phyloP scores from a whole-genome alignment of 2,888 invertebrate species.

The Cheilosia pagana region DNA sequence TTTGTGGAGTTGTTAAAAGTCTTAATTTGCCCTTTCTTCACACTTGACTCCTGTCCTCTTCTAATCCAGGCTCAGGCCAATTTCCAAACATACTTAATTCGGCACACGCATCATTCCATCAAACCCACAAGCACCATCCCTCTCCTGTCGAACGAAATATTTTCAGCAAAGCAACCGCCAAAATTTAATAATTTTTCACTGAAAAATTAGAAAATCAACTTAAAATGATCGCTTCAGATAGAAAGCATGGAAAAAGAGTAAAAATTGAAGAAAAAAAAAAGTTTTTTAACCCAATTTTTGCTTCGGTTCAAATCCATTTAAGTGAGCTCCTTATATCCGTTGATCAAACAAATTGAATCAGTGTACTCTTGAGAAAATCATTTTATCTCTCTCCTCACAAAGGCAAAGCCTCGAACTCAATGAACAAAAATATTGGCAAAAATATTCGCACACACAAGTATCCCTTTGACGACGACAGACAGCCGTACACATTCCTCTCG shows the following conservation, averaged over 20 bases:
- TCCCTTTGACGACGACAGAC: constrained; percentile 14
- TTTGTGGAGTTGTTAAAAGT: too few species aligned
- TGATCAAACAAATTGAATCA: constrained; percentile 65
- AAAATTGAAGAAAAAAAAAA: neutral
- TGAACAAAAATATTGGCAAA: constrained; percentile 30
- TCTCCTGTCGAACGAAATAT: too few species aligned
- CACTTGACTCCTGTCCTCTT: too few species aligned
- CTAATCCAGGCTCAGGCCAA: too few species aligned
- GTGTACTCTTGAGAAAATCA: constrained; percentile 65
- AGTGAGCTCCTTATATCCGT: constrained; percentile 44
- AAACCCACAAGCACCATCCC: too few species aligned
- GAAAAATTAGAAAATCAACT: constrained; percentile 34
- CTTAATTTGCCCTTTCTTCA: too few species aligned
- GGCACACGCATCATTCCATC: too few species aligned
- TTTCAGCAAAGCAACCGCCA: neutral
- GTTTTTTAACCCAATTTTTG: constrained; percentile 19
- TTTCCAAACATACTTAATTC: too few species aligned
- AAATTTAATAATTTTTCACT: neutral
- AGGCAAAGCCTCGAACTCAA: constrained; percentile 48
- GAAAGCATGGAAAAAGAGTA: neutral
- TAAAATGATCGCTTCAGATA: constrained; percentile 11
- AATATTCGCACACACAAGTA: constrained; percentile 20
- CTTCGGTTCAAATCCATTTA: constrained; percentile 33
- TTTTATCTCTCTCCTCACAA: constrained; percentile 47
- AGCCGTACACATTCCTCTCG: neutral